Conservation (phyloP, 2,797 vertebrate species). For the Columba guinea region DNA sequence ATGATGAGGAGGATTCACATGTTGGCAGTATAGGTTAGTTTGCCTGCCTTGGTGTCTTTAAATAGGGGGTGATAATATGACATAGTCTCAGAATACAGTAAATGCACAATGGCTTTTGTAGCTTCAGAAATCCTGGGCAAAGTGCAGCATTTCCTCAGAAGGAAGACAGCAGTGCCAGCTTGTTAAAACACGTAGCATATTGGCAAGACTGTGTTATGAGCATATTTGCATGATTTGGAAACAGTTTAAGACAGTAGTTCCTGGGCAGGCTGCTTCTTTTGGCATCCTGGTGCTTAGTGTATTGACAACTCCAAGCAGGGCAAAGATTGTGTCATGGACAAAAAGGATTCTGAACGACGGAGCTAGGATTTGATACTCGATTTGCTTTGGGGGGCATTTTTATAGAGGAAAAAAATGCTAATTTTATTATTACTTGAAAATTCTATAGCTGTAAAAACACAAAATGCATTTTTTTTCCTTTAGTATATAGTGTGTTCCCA, state of each 20-base stretch:
- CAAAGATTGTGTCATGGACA: not conserved
- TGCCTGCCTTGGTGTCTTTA: not conserved
- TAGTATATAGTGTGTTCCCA: not conserved
- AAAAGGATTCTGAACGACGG: not conserved
- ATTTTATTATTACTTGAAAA: not conserved
- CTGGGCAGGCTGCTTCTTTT: not conserved
- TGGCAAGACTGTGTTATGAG: not conserved
- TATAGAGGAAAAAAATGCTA: not conserved
- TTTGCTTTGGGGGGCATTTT: not conserved
- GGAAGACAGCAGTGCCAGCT: not conserved
- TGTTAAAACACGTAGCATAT: not conserved
- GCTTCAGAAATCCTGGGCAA: constrained; percentile 10
- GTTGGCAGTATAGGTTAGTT: not conserved
- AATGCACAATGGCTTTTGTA: not conserved
- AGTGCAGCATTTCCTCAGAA: not conserved
- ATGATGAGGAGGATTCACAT: not conserved
- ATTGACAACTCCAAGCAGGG: not conserved
- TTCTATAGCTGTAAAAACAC: not conserved
- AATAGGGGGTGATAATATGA: not conserved
- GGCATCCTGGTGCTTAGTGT: not conserved
- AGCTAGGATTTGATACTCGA: not conserved
- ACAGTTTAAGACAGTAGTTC: not conserved
- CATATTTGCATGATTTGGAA: not conserved
- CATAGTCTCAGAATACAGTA: not conserved
- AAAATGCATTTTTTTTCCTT: not conserved